Percentiles rank a stretch among this genome's conserved stretches.
Conservation (phyloP, 2,797 vertebrate genomes). For the Rhynchotus rufescens region DNA sequence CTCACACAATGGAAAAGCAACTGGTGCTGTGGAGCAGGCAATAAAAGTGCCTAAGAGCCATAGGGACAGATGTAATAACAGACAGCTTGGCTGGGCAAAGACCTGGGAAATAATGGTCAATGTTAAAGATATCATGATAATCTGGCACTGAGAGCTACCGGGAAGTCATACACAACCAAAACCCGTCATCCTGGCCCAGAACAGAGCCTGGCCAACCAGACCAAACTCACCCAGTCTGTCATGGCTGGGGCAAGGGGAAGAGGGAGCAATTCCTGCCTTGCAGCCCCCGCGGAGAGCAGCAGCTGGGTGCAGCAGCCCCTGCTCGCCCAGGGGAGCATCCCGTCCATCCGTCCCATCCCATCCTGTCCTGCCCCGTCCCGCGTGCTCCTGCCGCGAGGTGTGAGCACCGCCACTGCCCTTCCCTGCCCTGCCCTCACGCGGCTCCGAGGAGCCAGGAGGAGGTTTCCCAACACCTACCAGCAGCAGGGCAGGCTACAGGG, state of each 20-base stretch:
- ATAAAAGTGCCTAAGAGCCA: not conserved
- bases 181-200: accelerated
- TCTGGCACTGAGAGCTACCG: not conserved
- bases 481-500: accelerated
- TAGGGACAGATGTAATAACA: not conserved
- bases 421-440: too few species aligned
- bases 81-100: not conserved
- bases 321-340: too few species aligned
- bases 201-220: not conserved
- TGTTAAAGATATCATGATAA: accelerated
- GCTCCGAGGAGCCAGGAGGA: accelerated
- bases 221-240: not conserved
- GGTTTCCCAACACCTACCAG: not conserved
- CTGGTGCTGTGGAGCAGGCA: not conserved
- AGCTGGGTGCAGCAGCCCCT: too few species aligned
- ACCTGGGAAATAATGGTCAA: too few species aligned
- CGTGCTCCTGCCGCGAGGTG: too few species aligned
- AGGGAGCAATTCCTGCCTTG: not conserved
- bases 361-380: too few species aligned
- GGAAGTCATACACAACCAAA: accelerated
- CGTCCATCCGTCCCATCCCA: too few species aligned
- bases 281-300: not conserved
- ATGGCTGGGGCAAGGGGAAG: accelerated
- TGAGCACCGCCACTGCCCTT: too few species aligned
- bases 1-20: not conserved